These are phyloP conservation scores for Triplophysa siluroides DNA, from an alignment of 2,113 vertebrate genomes.

Conservation along the genomic window DNA sequence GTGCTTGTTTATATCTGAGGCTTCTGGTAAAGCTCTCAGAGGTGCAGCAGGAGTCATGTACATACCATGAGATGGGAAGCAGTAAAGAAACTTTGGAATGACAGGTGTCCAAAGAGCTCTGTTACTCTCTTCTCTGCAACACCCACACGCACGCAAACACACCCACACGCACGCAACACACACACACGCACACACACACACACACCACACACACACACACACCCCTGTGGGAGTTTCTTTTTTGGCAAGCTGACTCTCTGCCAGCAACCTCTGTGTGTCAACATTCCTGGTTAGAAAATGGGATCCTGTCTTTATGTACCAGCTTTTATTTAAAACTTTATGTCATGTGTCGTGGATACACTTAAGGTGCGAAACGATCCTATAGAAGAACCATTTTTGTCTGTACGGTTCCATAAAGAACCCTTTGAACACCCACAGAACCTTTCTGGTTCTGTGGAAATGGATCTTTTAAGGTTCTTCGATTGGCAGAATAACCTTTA, in stretches of 20 bases:
- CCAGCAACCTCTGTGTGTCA: conserved; percentile 41
- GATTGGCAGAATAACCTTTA: too few relatives aligned
- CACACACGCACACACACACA: too few relatives aligned
- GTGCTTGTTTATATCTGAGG: not conserved
- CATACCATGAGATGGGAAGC: conserved; percentile 33
- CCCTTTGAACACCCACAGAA: too few relatives aligned
- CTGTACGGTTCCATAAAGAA: too few relatives aligned
- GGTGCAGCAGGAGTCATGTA: conserved; percentile 49
- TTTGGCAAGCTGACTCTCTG: conserved; percentile 34
- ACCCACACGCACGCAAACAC: conserved; percentile 39
- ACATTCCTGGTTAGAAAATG: conserved; percentile 46
- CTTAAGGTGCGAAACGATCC: too few relatives aligned
- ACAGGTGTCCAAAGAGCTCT: conserved; percentile 67
- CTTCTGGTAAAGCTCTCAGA: conserved; percentile 71
- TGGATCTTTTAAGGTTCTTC: too few relatives aligned
- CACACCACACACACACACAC: conserved; percentile 43
- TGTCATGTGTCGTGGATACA: too few relatives aligned
- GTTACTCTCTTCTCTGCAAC: conserved; percentile 67
- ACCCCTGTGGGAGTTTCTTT: conserved; percentile 29
- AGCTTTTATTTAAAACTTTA: conserved; percentile 6
- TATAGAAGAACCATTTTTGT: too few relatives aligned
- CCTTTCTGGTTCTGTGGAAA: too few relatives aligned
- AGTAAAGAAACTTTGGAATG: conserved; percentile 33
- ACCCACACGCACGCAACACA: too few relatives aligned
- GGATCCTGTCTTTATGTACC: conserved; percentile 59